Conservation (phyloP, 2,113 vertebrate genomes). For the Solenodon paradoxus region DNA sequence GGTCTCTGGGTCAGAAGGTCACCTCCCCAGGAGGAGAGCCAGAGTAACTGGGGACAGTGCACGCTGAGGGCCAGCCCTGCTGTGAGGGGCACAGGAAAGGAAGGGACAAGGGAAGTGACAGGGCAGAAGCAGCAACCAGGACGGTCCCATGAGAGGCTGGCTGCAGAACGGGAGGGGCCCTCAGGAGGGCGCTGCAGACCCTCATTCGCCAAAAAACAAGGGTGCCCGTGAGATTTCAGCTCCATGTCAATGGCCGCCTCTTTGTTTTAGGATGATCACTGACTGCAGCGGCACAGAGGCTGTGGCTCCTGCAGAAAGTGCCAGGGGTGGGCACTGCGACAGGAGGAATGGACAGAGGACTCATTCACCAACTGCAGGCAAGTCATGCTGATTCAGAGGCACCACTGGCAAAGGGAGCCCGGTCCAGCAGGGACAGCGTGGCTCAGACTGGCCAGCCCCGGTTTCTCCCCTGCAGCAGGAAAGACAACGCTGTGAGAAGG, state of each 20-base stretch:
- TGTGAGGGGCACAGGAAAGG: not conserved
- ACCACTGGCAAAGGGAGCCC: not conserved
- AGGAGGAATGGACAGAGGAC: not conserved
- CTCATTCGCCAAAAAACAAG: not conserved
- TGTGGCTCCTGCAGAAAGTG: not conserved
- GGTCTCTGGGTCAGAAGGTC: not conserved
- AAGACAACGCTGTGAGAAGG: not conserved
- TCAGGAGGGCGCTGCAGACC: not conserved
- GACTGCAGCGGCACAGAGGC: not conserved
- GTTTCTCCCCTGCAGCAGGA: not conserved
- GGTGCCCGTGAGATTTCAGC: too few species aligned
- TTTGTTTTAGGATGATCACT: not conserved
- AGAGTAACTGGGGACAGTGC: not conserved
- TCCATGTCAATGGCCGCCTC: not conserved
- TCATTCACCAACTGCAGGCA: not conserved
- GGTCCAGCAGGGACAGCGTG: not conserved
- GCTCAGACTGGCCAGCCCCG: too few species aligned
- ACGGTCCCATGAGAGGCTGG: not conserved
- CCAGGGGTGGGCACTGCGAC: not conserved
- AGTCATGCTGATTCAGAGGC: not conserved
- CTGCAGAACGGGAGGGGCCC: too few species aligned
- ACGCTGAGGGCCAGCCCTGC: fast-evolving
- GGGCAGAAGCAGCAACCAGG: too few species aligned
- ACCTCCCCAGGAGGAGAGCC: not conserved
- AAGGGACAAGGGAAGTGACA: not conserved